Conservation (phyloP, 2,888 invertebrate species). For the Plagodis dolabraria region DNA sequence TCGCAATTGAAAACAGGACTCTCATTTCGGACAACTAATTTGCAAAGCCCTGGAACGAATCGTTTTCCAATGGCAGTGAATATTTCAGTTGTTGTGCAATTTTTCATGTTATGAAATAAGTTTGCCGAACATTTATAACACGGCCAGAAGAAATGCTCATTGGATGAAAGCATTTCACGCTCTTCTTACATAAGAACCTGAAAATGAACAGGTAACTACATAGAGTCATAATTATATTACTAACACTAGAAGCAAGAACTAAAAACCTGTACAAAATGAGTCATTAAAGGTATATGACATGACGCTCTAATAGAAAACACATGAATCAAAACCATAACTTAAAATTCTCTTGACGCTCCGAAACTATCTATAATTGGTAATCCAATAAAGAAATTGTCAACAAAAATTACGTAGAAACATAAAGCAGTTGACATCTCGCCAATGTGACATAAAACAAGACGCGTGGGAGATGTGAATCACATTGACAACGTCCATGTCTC, state of each 20-base stretch:
- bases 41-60: slow-evolving; percentile 40
- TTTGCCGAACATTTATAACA: neutral
- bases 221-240: neutral
- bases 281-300: too few species aligned
- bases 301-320: too few species aligned
- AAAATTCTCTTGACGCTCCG: neutral
- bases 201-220: neutral
- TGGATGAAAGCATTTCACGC: neutral
- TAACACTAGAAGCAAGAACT: neutral
- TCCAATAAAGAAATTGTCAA: slow-evolving; percentile 18
- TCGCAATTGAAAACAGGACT: slow-evolving; percentile 31
- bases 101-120: slow-evolving; percentile 16
- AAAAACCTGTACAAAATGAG: too few species aligned
- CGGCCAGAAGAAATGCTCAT: neutral
- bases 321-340: too few species aligned
- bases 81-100: slow-evolving; percentile 21
- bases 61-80: slow-evolving; percentile 38
- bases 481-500: slow-evolving; percentile 27
- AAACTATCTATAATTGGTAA: slow-evolving; percentile 11
- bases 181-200: too few species aligned
- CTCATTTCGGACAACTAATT: slow-evolving; percentile 46
- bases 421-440: slow-evolving; percentile 22
- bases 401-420: slow-evolving; percentile 26
- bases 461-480: slow-evolving; percentile 43
- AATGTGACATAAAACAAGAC: slow-evolving; percentile 32